A percentile compares a stretch with the other conserved stretches of the same genome.
These are phyloP conservation scores for Hippoglossus hippoglossus DNA, from an alignment of 2,797 vertebrate genomes.

Conservation along the genomic window DNA sequence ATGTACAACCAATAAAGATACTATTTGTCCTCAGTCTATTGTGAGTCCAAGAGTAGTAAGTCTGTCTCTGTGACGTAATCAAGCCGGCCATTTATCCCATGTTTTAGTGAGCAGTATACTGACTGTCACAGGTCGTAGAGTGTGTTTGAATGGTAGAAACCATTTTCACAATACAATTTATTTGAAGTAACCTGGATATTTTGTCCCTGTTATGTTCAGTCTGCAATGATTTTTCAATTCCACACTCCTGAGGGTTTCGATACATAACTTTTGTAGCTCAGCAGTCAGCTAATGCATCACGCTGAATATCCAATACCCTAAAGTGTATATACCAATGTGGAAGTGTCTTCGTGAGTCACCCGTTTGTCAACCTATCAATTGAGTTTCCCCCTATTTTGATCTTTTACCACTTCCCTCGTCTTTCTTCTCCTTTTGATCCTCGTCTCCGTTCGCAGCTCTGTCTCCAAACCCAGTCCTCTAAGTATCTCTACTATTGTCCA, in stretches of 20 bases:
- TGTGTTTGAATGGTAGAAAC: background rate
- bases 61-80: no score
- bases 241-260: conserved; percentile 40
- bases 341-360: conserved; percentile 46
- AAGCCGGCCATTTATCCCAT: no score
- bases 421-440: conserved; percentile 18
- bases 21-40: no score
- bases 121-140: no score
- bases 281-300: conserved; percentile 25
- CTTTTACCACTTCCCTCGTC: conserved; percentile 5
- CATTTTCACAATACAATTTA: background rate
- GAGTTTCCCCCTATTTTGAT: conserved; percentile 33
- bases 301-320: conserved; percentile 23
- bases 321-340: conserved; percentile 31
- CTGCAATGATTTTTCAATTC: conserved; percentile 50
- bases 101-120: no score
- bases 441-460: conserved; percentile 7
- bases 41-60: no score
- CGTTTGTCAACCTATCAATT: conserved; percentile 36
- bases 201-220: conserved; percentile 25
- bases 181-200: background rate
- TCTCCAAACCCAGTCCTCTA: conserved; percentile 18
- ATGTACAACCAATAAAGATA: no score
- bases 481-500: background rate
- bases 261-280: conserved; percentile 43